Conservation (phyloP, 2,797 vertebrate species). For the Acipenser ruthenus region DNA sequence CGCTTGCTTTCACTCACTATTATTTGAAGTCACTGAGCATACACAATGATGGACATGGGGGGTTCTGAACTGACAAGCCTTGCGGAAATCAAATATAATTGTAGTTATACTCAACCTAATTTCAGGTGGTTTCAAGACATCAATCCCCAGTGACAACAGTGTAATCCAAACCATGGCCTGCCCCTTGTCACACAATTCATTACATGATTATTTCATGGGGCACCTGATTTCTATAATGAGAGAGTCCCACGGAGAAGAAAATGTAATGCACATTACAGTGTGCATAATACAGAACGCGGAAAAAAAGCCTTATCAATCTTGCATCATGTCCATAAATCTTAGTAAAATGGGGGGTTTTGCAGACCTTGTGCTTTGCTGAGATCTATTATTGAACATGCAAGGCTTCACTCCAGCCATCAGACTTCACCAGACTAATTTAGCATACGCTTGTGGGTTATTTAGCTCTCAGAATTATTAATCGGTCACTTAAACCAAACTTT, state of each 20-base stretch:
- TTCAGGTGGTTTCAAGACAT: neutral
- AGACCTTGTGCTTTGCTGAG: slow-evolving; percentile 8
- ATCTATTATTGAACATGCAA: slow-evolving; percentile 19
- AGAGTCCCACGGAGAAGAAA: slow-evolving; percentile 9
- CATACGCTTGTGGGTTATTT: slow-evolving; percentile 12
- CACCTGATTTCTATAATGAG: slow-evolving; percentile 4
- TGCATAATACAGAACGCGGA: slow-evolving; percentile 12
- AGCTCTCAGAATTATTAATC: slow-evolving; percentile 18
- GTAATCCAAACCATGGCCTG: neutral
- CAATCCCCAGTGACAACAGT: slow-evolving; percentile 6
- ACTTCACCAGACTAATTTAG: slow-evolving; percentile 10
- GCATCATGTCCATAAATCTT: slow-evolving; percentile 19
- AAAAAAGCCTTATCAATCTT: slow-evolving; percentile 22
- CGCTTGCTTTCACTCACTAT: neutral
- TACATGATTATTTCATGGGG: slow-evolving; percentile 4
- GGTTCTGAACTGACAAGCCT: neutral
- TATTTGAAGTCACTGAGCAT: neutral
- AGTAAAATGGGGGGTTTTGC: slow-evolving; percentile 15
- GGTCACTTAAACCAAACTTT: slow-evolving; percentile 21
- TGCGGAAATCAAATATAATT: slow-evolving; percentile 15
- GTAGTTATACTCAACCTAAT: slow-evolving; percentile 5
- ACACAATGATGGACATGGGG: neutral
- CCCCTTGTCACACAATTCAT: slow-evolving; percentile 2
- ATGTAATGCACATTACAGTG: slow-evolving; percentile 14
- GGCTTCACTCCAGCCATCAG: neutral